These are phyloP conservation scores for Gallirallus australis DNA, from an alignment of 2,797 vertebrate genomes.

Conservation along the genomic window DNA sequence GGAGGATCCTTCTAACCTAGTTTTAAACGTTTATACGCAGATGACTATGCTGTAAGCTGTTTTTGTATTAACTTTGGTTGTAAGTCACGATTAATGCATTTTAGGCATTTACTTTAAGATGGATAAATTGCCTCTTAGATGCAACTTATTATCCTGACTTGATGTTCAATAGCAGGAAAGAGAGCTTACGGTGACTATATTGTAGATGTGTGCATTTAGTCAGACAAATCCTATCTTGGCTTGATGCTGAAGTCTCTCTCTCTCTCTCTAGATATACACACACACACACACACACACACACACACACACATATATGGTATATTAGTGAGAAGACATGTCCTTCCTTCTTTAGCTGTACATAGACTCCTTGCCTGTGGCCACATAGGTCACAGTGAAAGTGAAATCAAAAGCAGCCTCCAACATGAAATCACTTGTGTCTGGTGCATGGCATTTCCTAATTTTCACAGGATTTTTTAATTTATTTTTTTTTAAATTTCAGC, in stretches of 20 bases:
- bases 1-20: not conserved
- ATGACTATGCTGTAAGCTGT: not conserved
- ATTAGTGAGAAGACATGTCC: not conserved
- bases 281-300: no score
- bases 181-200: not conserved
- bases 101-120: not conserved
- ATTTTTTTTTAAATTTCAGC: not conserved
- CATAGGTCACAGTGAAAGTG: not conserved
- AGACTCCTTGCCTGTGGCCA: not conserved
- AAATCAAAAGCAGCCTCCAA: not conserved
- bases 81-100: not conserved
- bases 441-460: not conserved
- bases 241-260: not conserved
- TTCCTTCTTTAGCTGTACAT: not conserved
- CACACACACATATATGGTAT: not conserved
- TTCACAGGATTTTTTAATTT: not conserved
- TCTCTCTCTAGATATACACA: no score
- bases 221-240: not conserved
- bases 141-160: not conserved
- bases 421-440: not conserved
- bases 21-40: not conserved
- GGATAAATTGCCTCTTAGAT: not conserved
- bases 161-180: not conserved
- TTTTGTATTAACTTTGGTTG: not conserved
- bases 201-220: not conserved